These are phyloP conservation scores for Cavia aperea DNA, from an alignment of 2,113 vertebrate species.

Conservation along the genomic window DNA sequence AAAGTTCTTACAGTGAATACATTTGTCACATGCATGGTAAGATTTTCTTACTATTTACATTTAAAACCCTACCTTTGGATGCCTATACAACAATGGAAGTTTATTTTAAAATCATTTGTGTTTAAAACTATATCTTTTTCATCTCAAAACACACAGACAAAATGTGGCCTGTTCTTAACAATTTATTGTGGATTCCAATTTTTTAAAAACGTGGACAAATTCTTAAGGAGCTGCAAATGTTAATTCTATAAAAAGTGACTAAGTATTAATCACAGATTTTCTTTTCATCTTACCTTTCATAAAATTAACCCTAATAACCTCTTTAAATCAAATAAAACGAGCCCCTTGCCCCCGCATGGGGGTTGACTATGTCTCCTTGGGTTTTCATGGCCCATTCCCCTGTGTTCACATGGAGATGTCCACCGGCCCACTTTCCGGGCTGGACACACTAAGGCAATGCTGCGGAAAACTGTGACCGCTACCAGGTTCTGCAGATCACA, in stretches of 20 bases:
- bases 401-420: too few species aligned
- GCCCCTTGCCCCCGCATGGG: not conserved
- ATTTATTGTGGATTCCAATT: not conserved
- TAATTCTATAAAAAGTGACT: not conserved
- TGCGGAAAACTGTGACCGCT: not conserved
- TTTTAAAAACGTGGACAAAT: not conserved
- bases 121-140: not conserved
- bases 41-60: not conserved
- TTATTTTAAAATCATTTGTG: not conserved
- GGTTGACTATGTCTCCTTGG: not conserved
- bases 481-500: not conserved
- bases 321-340: not conserved
- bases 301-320: not conserved
- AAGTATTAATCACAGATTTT: not conserved
- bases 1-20: not conserved
- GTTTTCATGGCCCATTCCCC: not conserved
- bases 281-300: not conserved
- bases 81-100: not conserved
- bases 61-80: not conserved
- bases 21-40: not conserved
- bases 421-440: not conserved
- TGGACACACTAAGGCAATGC: accelerated
- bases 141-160: not conserved
- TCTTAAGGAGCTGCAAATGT: not conserved
- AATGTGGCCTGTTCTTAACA: not conserved